Percentiles rank a stretch among this genome's conserved stretches.
Evolutionary conservation across 2,113 vertebrate species (phyloP).

Genomic region (Phyllopteryx taeniolatus): DNA sequence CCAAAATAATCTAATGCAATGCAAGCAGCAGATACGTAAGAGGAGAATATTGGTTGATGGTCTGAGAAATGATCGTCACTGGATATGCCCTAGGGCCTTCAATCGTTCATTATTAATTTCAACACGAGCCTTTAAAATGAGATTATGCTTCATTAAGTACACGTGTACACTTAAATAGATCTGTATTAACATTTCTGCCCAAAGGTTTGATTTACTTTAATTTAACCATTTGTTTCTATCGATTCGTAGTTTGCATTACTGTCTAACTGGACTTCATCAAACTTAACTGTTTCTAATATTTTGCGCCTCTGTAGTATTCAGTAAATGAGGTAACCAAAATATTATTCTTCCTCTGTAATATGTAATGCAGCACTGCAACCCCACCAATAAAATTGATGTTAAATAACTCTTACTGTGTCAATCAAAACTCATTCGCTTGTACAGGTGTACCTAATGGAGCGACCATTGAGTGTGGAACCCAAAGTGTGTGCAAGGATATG

Average conservation of each 20-base stretch:
- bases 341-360: background rate
- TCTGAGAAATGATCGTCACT: background rate
- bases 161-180: background rate
- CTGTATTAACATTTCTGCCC: background rate
- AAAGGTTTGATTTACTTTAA: background rate
- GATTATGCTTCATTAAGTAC: background rate
- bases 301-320: background rate
- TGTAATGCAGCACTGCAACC: background rate
- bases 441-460: background rate
- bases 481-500: background rate
- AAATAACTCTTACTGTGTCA: background rate
- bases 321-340: background rate
- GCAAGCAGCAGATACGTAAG: constrained; percentile 12
- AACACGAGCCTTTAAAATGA: background rate
- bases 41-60: constrained; percentile 1
- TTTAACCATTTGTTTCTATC: no score
- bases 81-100: background rate
- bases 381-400: background rate
- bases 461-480: background rate
- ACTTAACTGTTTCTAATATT: background rate
- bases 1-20: constrained; percentile 19
- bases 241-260: background rate
- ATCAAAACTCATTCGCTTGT: background rate
- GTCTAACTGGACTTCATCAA: background rate
- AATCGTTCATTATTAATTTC: background rate